Base-by-base conservation (phyloP, 2,113 vertebrate species). In the Hypocryptadius cinnamomeus region DNA sequence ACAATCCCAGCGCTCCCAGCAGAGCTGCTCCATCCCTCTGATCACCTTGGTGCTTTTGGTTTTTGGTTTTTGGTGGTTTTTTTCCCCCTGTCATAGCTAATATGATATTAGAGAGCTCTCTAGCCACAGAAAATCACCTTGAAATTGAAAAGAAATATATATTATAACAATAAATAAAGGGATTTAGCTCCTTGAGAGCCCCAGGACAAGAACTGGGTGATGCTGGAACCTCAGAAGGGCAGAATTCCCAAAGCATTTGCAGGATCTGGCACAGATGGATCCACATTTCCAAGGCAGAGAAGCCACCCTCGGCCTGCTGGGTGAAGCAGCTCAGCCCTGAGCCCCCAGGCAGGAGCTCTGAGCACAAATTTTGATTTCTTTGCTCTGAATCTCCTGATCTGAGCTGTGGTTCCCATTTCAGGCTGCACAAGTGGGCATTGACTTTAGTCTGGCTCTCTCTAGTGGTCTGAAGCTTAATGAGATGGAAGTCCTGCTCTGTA, bases 371-470 rank as follows among this genome's bases (percentile, higher is more conserved):
- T 21, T 15, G 39, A 12, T 47, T 57, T 37, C 13, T 19, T 73
- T 68, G 24, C n/a, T 74, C 60, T 18, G 47, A 79, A 56, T 64
- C 35, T 70, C 30, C 3, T 7, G 15, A 5, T 54, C 42, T 21
- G 51, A 48, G 27, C 45, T 17, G 22, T 9, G 17, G 8, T 13
- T 83, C 72, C 85, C 68, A 16, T 78, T 85, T 37, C 35, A 20
- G 6, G 3, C 50, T 12, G 63, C 39, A 16, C 24, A n/a, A 5
- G 3, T 8, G 64, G 85, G 79, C 89, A 61, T 94, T 88, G 93
- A 45, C 85, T 94, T 95, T 95, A 69, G 91, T 96, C 85, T 96
- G 94, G 95, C 91, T 94, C 96, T 91, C 96, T 87, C 94, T 96
- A 96, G 96, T 80, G 96, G 95, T 79, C 47, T 92, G 83, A 87